Evolutionary conservation across 2,113 vertebrate genomes (phyloP), one percentile per base, ranked within the genome.

Genomic region (Malaclemys terrapin): DNA sequence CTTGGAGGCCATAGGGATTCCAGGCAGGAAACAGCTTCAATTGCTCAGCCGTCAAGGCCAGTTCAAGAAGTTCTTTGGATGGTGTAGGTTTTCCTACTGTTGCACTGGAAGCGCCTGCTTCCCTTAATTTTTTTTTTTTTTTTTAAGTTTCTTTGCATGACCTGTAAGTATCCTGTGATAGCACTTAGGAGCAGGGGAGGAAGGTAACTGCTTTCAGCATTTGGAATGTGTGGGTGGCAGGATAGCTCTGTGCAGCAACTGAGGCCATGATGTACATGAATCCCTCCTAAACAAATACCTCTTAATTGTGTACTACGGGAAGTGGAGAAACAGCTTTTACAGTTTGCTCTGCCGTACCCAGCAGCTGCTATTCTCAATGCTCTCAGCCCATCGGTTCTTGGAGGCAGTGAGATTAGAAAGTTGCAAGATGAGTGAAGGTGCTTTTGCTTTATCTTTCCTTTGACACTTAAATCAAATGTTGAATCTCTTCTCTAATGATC

Each of bases 141-240:
- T 52, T 42, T 84, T 2, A 65, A 62, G 24, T 98, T 97, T 96
- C 49, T 96, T 91, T 93, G 79, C 1, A 0, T 97, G 97, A 97
- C 96, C 97, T 93, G 85, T 47, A 83, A 2, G 89, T 97, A 96
- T 98, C 98, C 98, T 97, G 97, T 98, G 94, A 95, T 92, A 93
- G 52, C 53, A 83, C 89, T 84, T 38, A 95, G 86, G 92, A 96
- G 95, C 92, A 92, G 87, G 78, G 90, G 82, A 97, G 94, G 94
- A 95, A 93, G 93, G 95, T 90, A 94, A 95, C 94, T 95, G 95
- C 93, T 96, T 80, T 83, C 94, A 94, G 95, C 95, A 94, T 86
- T 88, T 89, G 82, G 93, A 93, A 96, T 92, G 91, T 56, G 97
- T 98, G 96, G 97, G 97, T 91, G 96, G 98, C 94, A 97, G 82